Percentiles rank a stretch among this genome's conserved stretches.
phyloP scores from a whole-genome alignment of 2,113 vertebrate genomes.

The Climacteris rufus region DNA sequence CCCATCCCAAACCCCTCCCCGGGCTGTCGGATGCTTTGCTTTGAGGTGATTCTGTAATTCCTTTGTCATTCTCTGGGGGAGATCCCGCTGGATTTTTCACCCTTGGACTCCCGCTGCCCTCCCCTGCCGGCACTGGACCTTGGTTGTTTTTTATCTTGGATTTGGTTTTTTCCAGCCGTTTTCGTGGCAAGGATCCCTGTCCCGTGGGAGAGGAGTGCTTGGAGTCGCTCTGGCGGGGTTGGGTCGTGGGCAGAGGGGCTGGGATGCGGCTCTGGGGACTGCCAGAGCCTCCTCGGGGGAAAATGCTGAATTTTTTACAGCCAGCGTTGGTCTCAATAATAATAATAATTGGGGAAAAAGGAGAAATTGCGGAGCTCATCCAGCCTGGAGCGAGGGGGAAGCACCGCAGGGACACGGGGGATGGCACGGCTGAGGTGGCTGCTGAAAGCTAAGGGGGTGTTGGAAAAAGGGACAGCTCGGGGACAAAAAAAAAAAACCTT shows the following conservation, averaged over 20 bases:
- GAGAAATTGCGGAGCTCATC: neutral
- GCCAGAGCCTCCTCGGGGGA: neutral
- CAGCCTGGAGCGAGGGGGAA: neutral
- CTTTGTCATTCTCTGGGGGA: neutral
- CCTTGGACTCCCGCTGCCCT: neutral
- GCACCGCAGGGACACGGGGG: neutral
- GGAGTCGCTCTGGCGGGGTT: neutral
- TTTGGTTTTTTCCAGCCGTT: neutral
- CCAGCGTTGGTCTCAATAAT: neutral
- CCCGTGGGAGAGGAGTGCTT: neutral
- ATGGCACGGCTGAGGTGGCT: neutral
- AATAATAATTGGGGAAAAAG: neutral
- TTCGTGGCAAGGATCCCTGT: neutral
- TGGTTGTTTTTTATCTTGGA: neutral
- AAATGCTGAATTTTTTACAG: neutral
- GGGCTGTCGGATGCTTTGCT: neutral
- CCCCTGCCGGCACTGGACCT: neutral
- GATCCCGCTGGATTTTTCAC: neutral
- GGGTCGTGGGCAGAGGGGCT: neutral
- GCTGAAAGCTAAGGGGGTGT: neutral
- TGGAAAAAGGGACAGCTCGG: neutral
- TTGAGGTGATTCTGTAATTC: neutral
- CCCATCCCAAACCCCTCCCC: neutral
- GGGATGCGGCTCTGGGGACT: neutral
- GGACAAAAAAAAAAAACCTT: neutral